Evolutionary conservation across 1,140 invertebrate species (phyloP).

Genomic region (Heliconius himera): DNA sequence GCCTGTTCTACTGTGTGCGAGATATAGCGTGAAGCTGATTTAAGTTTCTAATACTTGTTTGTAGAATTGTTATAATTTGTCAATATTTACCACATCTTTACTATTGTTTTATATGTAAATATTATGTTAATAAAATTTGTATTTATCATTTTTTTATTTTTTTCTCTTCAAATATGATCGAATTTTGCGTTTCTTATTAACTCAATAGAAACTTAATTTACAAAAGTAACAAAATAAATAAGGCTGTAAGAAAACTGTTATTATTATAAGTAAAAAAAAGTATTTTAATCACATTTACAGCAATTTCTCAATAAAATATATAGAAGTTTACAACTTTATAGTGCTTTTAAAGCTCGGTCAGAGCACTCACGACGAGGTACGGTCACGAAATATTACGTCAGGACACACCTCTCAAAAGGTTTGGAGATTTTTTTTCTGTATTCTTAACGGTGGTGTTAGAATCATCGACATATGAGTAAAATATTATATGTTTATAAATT

Average conservation of each 20-base stretch:
- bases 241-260: no score
- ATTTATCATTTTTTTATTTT: no score
- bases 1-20: no score
- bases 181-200: no score
- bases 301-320: slow-evolving; percentile 9
- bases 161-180: no score
- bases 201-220: neutral
- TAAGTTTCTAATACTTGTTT: no score
- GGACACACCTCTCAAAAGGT: slow-evolving; percentile 45
- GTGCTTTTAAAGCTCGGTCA: slow-evolving; percentile 60
- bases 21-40: no score
- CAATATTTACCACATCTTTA: no score
- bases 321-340: slow-evolving; percentile 16
- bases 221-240: neutral
- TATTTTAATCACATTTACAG: slow-evolving; percentile 2
- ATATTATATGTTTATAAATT: neutral
- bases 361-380: slow-evolving; percentile 58
- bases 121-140: no score
- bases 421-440: slow-evolving; percentile 41
- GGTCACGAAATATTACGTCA: slow-evolving; percentile 72
- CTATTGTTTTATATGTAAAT: no score
- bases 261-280: neutral
- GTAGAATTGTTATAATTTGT: no score
- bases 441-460: slow-evolving; percentile 41
- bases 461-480: neutral